These are phyloP conservation scores for Cheilinus undulatus DNA, from an alignment of 2,113 vertebrate species.

Conservation along the genomic window DNA sequence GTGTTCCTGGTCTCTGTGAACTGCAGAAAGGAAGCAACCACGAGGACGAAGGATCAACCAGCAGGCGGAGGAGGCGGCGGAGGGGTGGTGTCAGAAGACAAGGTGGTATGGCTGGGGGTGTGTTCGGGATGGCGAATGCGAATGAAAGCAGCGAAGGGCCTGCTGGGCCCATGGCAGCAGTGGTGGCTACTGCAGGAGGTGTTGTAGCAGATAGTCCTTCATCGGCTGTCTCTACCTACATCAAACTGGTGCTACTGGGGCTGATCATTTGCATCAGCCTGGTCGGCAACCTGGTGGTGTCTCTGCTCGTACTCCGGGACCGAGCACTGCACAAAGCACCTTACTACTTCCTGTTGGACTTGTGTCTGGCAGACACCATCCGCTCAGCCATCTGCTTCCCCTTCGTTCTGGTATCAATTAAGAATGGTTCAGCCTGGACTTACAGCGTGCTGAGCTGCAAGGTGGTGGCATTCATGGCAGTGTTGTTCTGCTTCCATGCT, in stretches of 20 bases:
- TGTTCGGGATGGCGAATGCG: slow-evolving; percentile 83
- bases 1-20: slow-evolving; percentile 71
- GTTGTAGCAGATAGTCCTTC: slow-evolving; percentile 78
- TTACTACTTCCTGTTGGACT: slow-evolving; percentile 91
- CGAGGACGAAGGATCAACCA: slow-evolving; percentile 73
- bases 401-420: slow-evolving; percentile 90
- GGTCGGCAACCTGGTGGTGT: slow-evolving; percentile 89
- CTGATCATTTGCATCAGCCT: slow-evolving; percentile 91
- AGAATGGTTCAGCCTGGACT: slow-evolving; percentile 91
- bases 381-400: slow-evolving; percentile 92
- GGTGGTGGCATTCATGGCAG: slow-evolving; percentile 92
- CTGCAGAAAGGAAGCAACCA: slow-evolving; percentile 72
- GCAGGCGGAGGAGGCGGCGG: slow-evolving; percentile 63
- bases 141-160: slow-evolving; percentile 83
- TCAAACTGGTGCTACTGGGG: slow-evolving; percentile 89
- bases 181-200: slow-evolving; percentile 82
- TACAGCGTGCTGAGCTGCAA: slow-evolving; percentile 92
- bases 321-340: slow-evolving; percentile 90
- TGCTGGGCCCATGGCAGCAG: slow-evolving; percentile 73
- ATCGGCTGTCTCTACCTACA: slow-evolving; percentile 85
- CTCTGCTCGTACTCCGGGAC: slow-evolving; percentile 89
- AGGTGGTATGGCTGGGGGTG: slow-evolving; percentile 50
- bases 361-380: slow-evolving; percentile 90
- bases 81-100: slow-evolving; percentile 48
- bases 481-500: slow-evolving; percentile 92